phyloP scores from a whole-genome alignment of 2,888 invertebrate genomes.

The Pseudolycoriella hygida region DNA sequence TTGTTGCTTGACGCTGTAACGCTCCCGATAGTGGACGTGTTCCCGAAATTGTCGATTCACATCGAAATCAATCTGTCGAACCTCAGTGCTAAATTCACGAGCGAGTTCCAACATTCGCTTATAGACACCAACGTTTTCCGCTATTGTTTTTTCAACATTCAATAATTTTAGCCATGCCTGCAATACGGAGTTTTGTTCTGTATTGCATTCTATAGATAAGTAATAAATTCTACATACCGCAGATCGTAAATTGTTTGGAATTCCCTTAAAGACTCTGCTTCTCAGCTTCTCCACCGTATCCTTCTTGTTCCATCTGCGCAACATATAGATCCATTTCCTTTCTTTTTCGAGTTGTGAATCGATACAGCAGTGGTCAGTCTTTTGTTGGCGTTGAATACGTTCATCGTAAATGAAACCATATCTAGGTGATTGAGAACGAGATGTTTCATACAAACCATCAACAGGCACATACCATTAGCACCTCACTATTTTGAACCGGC shows the following conservation, averaged over 20 bases:
- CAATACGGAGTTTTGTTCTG: too few species aligned
- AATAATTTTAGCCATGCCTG: conserved; percentile 36
- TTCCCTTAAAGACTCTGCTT: conserved; percentile 80
- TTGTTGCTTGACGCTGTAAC: conserved; percentile 84
- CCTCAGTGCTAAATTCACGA: conserved; percentile 75
- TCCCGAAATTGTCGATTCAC: conserved; percentile 93
- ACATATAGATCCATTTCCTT: conserved; percentile 92
- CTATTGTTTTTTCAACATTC: conserved; percentile 53
- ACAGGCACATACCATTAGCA: neutral
- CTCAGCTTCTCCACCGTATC: conserved; percentile 53
- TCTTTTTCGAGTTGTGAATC: conserved; percentile 57
- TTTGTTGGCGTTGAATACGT: conserved; percentile 31
- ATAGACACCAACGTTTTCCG: conserved; percentile 60
- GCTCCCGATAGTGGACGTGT: conserved; percentile 70
- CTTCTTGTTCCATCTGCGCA: conserved; percentile 56
- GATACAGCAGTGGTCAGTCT: conserved; percentile 50
- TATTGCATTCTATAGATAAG: too few species aligned
- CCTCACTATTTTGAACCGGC: too few species aligned
- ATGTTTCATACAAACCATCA: neutral
- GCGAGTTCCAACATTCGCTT: conserved; percentile 71
- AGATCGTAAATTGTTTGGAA: conserved; percentile 75
- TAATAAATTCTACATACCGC: conserved; percentile 14
- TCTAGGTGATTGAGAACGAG: conserved; percentile 19
- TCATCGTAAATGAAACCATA: conserved; percentile 90
- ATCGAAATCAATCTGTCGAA: conserved; percentile 87